Percentiles rank a stretch among this genome's conserved stretches.
These are phyloP conservation scores for Zaprionus davidi DNA, from an alignment of 1,140 invertebrate genomes.

Conservation along the genomic window DNA sequence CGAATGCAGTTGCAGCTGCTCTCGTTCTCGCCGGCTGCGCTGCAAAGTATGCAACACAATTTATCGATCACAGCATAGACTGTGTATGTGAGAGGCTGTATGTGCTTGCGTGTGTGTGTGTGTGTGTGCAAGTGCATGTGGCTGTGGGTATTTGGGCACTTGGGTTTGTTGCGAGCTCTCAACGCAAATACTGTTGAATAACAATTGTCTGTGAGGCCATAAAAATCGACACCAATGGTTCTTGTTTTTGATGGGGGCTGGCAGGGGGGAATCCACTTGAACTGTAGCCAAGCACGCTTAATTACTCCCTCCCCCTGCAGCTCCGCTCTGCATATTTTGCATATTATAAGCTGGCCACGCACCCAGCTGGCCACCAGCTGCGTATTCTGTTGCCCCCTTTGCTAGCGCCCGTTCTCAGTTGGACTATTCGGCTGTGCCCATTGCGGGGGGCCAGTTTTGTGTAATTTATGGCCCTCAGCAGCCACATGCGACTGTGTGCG, in stretches of 20 bases:
- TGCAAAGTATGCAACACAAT: conserved; percentile 16
- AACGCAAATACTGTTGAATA: conserved; percentile 15
- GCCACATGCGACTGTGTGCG: conserved; percentile 22
- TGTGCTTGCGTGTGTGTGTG: background rate
- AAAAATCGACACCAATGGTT: background rate
- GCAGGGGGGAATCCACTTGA: background rate
- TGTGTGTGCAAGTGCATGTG: background rate
- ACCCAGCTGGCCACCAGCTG: background rate
- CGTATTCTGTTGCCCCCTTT: background rate
- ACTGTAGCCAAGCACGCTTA: conserved; percentile 8
- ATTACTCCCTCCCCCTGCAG: conserved; percentile 20
- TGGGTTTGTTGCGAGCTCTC: conserved; percentile 23
- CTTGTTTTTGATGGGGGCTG: background rate
- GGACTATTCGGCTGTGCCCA: background rate
- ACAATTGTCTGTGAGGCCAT: conserved; percentile 17
- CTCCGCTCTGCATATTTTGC: conserved; percentile 41
- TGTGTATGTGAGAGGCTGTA: background rate
- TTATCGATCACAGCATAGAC: conserved; percentile 17
- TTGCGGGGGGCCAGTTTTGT: conserved; percentile 56
- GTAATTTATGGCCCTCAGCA: conserved; percentile 72
- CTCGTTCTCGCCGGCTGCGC: background rate
- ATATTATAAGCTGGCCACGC: conserved; percentile 48
- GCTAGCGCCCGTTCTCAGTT: background rate
- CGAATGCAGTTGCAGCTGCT: conserved; percentile 10
- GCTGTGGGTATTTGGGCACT: background rate